These are phyloP conservation scores for Cryptomyrus ogoouensis DNA, from an alignment of 2,113 vertebrate species.

Conservation along the genomic window DNA sequence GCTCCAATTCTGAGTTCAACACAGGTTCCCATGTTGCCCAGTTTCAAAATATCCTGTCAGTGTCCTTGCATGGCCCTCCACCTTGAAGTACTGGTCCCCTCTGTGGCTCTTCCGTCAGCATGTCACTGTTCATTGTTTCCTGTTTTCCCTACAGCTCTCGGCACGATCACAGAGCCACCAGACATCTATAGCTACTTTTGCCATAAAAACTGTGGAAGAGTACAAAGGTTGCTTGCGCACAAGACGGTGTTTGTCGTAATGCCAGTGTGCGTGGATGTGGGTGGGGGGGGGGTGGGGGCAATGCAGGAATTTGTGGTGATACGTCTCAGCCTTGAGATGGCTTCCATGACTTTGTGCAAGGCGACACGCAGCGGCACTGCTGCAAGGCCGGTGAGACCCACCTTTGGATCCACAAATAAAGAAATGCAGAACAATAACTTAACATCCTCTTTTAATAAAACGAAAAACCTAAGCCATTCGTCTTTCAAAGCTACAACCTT, in stretches of 20 bases:
- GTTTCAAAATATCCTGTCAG: conserved; percentile 23
- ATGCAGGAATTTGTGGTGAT: not conserved
- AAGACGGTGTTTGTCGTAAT: not conserved
- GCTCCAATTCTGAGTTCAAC: not conserved
- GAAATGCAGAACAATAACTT: not conserved
- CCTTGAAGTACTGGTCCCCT: not conserved
- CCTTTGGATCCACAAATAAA: not conserved
- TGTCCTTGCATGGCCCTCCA: conserved; percentile 13
- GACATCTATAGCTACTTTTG: not conserved
- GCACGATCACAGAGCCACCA: not conserved
- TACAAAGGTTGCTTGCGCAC: not conserved
- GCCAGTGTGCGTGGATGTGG: not conserved
- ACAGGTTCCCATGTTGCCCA: not conserved
- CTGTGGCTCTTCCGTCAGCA: conserved; percentile 10
- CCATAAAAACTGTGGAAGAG: not conserved
- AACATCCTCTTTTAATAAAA: not conserved
- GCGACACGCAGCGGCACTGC: not conserved
- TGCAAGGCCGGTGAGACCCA: not conserved
- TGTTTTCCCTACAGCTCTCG: conserved; percentile 18
- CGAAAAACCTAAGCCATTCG: not conserved
- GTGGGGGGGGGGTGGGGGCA: not conserved
- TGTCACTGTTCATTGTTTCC: conserved; percentile 21
- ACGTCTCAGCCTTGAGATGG: not conserved
- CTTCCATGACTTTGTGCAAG: too few species aligned
- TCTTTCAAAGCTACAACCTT: not conserved